Conservation (phyloP, 2,888 invertebrate genomes). For the Troides aeacus region DNA sequence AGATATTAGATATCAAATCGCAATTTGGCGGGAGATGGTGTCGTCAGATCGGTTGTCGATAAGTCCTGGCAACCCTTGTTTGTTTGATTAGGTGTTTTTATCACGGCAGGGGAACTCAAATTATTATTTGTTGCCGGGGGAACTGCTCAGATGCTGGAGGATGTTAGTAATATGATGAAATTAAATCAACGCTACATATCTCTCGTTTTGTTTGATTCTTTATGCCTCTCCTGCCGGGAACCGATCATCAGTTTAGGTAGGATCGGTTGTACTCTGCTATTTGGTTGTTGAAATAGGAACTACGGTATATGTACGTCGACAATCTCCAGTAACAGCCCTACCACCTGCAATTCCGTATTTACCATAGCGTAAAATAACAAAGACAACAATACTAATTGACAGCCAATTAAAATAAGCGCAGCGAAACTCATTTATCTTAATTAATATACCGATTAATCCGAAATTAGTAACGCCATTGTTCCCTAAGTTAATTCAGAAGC, state of each 20-base stretch:
- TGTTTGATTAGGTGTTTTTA: constrained; percentile 64
- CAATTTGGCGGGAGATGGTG: constrained; percentile 68
- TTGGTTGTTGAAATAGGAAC: too few relatives aligned
- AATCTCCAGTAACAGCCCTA: too few relatives aligned
- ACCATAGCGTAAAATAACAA: background rate
- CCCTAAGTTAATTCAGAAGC: constrained; percentile 43
- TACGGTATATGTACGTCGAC: too few relatives aligned
- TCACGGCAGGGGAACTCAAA: constrained; percentile 54
- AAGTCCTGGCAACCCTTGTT: constrained; percentile 54
- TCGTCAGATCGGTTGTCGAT: constrained; percentile 58
- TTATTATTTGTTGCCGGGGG: constrained; percentile 47
- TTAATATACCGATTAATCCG: constrained; percentile 45
- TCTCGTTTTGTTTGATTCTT: background rate
- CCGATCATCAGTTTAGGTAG: too few relatives aligned
- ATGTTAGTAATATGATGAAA: constrained; percentile 9
- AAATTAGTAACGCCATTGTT: constrained; percentile 53
- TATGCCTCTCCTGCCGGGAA: too few relatives aligned
- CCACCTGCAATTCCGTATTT: too few relatives aligned
- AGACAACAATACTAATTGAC: constrained; percentile 30
- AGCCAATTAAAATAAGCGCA: constrained; percentile 45
- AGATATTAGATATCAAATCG: constrained; percentile 68
- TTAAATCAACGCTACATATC: background rate
- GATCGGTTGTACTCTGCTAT: too few relatives aligned
- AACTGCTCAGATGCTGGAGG: constrained; percentile 42
- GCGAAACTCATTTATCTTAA: constrained; percentile 43